Percentiles rank a stretch among this genome's conserved stretches.
phyloP scores from a whole-genome alignment of 2,797 vertebrate species.

The Loris lydekkerianus region DNA sequence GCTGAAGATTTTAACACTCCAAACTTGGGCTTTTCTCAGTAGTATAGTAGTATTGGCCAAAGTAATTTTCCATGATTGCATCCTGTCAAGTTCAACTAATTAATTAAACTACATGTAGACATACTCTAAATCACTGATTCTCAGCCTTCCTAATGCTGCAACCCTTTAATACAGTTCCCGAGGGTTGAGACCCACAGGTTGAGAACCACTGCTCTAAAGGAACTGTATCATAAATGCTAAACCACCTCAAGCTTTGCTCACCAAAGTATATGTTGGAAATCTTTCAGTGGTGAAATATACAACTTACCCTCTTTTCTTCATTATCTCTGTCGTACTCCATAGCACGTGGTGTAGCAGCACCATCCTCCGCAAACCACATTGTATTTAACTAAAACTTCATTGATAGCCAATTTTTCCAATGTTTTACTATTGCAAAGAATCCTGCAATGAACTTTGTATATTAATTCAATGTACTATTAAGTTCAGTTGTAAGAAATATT shows the following conservation, averaged over 20 bases:
- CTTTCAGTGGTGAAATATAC: neutral
- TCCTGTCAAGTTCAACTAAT: neutral
- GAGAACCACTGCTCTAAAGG: neutral
- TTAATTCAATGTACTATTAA: neutral
- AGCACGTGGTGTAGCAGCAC: neutral
- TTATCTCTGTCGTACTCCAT: neutral
- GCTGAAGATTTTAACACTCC: conserved; percentile 3
- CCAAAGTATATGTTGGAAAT: neutral
- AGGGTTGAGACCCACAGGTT: too few species aligned
- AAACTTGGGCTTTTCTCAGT: neutral
- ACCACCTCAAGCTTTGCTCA: neutral
- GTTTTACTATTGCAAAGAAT: neutral
- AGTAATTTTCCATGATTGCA: neutral
- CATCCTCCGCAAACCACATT: neutral
- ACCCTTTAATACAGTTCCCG: too few species aligned
- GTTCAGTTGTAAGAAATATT: neutral
- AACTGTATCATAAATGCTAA: neutral
- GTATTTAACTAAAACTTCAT: neutral
- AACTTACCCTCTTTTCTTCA: neutral
- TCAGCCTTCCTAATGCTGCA: too few species aligned
- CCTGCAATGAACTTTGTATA: neutral
- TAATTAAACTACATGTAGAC: neutral
- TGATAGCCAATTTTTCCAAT: neutral
- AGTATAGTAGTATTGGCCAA: neutral
- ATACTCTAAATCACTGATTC: neutral